Percentiles rank a stretch among this genome's conserved stretches.
phyloP scores from a whole-genome alignment of 2,888 invertebrate genomes.

The Plebejus melissa region DNA sequence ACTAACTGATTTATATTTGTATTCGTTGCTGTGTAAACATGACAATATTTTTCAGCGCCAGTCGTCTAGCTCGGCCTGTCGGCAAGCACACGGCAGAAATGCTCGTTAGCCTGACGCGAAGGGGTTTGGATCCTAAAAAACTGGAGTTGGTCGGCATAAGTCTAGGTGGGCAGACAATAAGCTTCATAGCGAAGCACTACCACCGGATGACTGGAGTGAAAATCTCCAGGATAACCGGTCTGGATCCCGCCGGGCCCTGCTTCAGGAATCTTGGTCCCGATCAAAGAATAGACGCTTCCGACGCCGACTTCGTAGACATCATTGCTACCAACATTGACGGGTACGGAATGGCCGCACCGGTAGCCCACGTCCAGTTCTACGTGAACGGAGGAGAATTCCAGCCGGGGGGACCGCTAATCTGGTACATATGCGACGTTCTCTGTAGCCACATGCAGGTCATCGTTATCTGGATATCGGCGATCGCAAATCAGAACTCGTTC shows the following conservation, averaged over 20 bases:
- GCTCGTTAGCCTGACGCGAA: constrained; percentile 47
- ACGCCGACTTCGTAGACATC: constrained; percentile 60
- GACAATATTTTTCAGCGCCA: constrained; percentile 49
- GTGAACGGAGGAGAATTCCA: constrained; percentile 62
- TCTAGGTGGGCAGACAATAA: constrained; percentile 56
- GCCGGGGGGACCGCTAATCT: constrained; percentile 37
- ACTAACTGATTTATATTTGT: not conserved
- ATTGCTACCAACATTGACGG: constrained; percentile 59
- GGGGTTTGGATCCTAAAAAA: constrained; percentile 54
- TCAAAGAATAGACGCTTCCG: constrained; percentile 52
- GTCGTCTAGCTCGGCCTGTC: constrained; percentile 48
- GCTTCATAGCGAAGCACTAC: constrained; percentile 59
- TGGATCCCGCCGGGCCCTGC: constrained; percentile 63
- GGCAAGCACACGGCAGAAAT: constrained; percentile 56
- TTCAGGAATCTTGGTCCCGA: constrained; percentile 56
- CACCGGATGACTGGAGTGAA: constrained; percentile 48
- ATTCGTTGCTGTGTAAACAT: not conserved
- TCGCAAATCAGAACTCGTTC: constrained; percentile 41
- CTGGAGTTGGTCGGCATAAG: constrained; percentile 57
- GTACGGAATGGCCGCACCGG: constrained; percentile 57
- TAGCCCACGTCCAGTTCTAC: constrained; percentile 61
- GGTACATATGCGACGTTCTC: constrained; percentile 40
- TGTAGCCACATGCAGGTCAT: constrained; percentile 44
- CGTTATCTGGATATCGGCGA: constrained; percentile 42
- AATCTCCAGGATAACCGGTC: constrained; percentile 50